A percentile compares a stretch with the other conserved stretches of the same genome.
Evolutionary conservation across 2,888 invertebrate species (phyloP).

Genomic region (Taphrorychus bicolor): DNA sequence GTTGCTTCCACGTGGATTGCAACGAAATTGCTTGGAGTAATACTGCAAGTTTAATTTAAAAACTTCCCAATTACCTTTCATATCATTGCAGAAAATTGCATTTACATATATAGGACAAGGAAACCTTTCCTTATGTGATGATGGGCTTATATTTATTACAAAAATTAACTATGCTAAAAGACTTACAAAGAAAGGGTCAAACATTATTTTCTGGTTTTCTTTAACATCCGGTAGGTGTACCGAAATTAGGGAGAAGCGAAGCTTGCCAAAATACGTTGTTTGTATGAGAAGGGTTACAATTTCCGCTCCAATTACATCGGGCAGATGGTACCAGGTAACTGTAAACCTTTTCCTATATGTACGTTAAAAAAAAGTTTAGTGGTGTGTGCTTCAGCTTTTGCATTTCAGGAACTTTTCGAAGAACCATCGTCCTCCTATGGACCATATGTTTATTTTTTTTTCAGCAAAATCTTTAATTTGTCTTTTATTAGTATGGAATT

Average conservation of each 20-base stretch:
- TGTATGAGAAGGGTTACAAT: slow-evolving; percentile 1
- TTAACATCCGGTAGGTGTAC: slow-evolving; percentile 3
- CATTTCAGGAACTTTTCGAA: not conserved
- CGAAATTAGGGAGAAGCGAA: not conserved
- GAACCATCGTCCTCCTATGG: not conserved
- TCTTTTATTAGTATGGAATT: not conserved
- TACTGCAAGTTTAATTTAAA: not conserved
- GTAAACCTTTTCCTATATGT: not conserved
- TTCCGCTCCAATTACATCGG: slow-evolving; percentile 1
- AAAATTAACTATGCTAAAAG: not conserved
- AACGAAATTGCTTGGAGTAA: not conserved
- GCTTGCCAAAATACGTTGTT: not conserved
- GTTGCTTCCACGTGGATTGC: no score
- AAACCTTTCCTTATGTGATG: not conserved
- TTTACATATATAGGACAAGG: not conserved
- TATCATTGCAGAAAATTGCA: not conserved
- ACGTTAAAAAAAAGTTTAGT: not conserved
- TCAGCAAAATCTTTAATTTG: not conserved
- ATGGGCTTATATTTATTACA: not conserved
- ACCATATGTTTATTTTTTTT: not conserved
- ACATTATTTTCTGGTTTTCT: not conserved
- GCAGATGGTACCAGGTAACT: slow-evolving; percentile 1
- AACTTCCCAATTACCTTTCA: not conserved
- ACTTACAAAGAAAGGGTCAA: not conserved
- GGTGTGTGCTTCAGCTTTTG: not conserved